Base-by-base conservation (phyloP, 2,888 invertebrate genomes). In the Drosophila paracracens region DNA sequence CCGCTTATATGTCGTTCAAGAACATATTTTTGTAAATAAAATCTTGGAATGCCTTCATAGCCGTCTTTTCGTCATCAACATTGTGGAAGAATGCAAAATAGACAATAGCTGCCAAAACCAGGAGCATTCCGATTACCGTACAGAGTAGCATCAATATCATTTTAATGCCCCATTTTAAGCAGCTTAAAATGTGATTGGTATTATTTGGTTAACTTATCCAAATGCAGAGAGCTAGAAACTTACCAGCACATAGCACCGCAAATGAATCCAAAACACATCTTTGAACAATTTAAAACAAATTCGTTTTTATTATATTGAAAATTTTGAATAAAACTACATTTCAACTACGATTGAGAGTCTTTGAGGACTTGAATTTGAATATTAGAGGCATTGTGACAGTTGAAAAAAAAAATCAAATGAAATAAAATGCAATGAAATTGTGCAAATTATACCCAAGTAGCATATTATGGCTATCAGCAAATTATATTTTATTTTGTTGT, bases 391-490 rank as follows among this genome's bases (percentile, higher is more conserved):
- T 36, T 16, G 11, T 43, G 33, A 38, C 35, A 50, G 33, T 40
- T n/a, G n/a, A 8, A 5, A 38, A 53, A 56, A 36, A 51, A 69
- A 69, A 76, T 54, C 66, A 71, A 77, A 70, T 70, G 70, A 38
- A 64, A 62, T 80, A 43, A 62, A 59, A 48, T 46, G 57, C 61
- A 60, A 58, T 53, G 43, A 59, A 64, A 64, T 59, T 64, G 25
- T 21, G 31, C 16, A 31, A 60, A 67, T 58, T 33, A 56, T 53
- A 58, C 46, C 65, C 59, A 33, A 27, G 51, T 53, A 50, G 76
- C 86, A 88, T 79, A 88, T 79, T 88, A 70, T 62, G 43, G 77
- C 86, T 67, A 65, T 76, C 74, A 70, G 68, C 70, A 84, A 84
- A 84, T 84, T 81, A 84, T 84, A 76, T 83, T 81, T 84, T 89